Percentiles rank a stretch among this genome's conserved stretches.
Conservation (phyloP, 2,888 invertebrate species). For the Halictus ligatus region DNA sequence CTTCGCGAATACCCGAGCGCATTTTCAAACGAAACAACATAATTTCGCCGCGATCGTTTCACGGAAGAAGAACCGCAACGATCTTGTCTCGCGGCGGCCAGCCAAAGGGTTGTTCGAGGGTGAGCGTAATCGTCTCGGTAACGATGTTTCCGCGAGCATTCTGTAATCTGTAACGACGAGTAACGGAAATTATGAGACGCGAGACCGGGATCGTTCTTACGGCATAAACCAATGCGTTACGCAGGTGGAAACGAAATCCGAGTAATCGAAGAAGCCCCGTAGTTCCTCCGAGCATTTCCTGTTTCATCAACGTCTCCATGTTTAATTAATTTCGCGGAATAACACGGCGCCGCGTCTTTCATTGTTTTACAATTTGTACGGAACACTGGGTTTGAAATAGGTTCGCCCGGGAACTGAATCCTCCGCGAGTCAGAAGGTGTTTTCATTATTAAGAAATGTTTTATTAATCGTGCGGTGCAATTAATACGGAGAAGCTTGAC, state of each 20-base stretch:
- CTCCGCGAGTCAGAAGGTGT: neutral
- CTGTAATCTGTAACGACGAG: neutral
- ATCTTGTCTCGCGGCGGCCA: neutral
- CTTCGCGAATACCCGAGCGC: neutral
- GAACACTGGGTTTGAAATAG: neutral
- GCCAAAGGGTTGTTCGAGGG: neutral
- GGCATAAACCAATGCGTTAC: slow-evolving; percentile 17
- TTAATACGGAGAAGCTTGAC: neutral
- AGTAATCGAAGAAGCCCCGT: slow-evolving; percentile 24
- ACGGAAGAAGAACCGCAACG: neutral
- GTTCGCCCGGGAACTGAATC: neutral
- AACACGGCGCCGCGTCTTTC: neutral
- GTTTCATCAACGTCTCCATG: slow-evolving; percentile 16
- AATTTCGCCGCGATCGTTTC: neutral
- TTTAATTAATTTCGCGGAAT: slow-evolving; percentile 42
- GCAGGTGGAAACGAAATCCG: neutral
- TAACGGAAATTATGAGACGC: slow-evolving; percentile 32
- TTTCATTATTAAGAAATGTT: neutral
- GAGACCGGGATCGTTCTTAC: slow-evolving; percentile 1
- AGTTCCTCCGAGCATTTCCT: neutral
- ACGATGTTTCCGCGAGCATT: slow-evolving; percentile 11
- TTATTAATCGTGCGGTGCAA: neutral
- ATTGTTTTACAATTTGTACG: neutral
- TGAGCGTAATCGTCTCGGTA: slow-evolving; percentile 13
- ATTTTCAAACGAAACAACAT: neutral